These are phyloP conservation scores for Macrocentrus cingulum DNA, from an alignment of 1,140 invertebrate species.

Conservation along the genomic window DNA sequence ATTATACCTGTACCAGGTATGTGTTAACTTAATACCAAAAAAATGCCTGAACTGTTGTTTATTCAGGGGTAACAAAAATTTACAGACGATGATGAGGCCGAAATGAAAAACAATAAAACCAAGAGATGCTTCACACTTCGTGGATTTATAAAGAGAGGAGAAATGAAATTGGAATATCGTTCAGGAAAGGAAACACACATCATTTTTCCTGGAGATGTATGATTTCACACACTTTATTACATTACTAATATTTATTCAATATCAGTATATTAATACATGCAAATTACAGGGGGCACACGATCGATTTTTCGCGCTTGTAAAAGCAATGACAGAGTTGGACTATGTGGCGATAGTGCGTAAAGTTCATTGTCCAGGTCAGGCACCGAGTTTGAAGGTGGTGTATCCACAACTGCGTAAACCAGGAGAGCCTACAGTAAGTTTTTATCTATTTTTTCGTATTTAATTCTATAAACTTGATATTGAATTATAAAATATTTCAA, in stretches of 20 bases:
- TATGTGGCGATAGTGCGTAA: constrained; percentile 35
- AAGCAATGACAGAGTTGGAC: constrained; percentile 32
- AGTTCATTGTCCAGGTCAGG: constrained; percentile 19
- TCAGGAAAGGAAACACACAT: constrained; percentile 20
- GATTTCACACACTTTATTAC: not conserved
- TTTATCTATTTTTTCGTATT: not conserved
- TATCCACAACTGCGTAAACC: constrained; percentile 32
- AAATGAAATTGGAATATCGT: constrained; percentile 31
- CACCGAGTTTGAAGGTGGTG: constrained; percentile 33
- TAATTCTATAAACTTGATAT: not conserved
- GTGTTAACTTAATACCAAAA: too few relatives aligned
- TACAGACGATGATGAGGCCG: constrained; percentile 27
- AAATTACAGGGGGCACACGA: constrained; percentile 12
- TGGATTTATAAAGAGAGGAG: constrained; percentile 26
- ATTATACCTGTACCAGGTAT: constrained; percentile 30
- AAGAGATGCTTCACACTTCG: constrained; percentile 29
- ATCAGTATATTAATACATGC: constrained; percentile 3
- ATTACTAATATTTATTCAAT: constrained; percentile 2
- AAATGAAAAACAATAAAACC: constrained; percentile 22
- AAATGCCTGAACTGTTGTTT: too few relatives aligned
- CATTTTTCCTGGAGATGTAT: constrained; percentile 28
- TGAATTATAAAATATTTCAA: not conserved
- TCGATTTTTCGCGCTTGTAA: constrained; percentile 34
- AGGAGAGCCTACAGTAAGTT: constrained; percentile 37
- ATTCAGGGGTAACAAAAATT: too few relatives aligned